Evolutionary conservation across 2,113 vertebrate genomes (phyloP), one percentile per base, ranked within the genome.

Genomic region (Sinocyclocheilus anophthalmus): DNA sequence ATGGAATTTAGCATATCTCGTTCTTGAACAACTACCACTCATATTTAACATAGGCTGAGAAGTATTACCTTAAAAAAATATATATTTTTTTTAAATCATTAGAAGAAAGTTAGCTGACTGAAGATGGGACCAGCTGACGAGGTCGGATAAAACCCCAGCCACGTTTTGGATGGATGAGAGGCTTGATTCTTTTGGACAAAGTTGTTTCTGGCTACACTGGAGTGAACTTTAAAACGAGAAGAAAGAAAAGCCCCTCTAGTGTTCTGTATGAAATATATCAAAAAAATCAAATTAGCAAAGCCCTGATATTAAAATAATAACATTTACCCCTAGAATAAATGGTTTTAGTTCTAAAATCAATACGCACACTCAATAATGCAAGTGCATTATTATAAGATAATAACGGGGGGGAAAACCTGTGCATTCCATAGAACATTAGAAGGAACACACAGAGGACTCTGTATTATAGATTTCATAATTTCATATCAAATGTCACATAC

Each of bases 221-320:
- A 37, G 75, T 83, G 67, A 88, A 88, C 70, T 83, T 78, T 86
- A 84, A 67, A 84, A 84, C n/a, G 88, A 81, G 37, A 89, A 81
- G 83, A 48, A 63, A 87, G 85, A 73, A 55, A 85, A 89, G 89
- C 86, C 93, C 93, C 93, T 91, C 87, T 85, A 91, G 94, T 91
- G 90, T 84, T 86, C 88, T 84, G 86, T 87, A 84, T 90, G 92
- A 91, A 90, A 92, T 91, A 86, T 90, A 94, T 90, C 90, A 87
- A 89, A 90, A 91, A 90, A 93, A 95, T 95, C 93, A 93, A 95
- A 95, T 95, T 94, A 95, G 93, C 92, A 92, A 91, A 90, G 90
- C 91, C 70, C 90, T 88, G 91, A 93, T 94, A 95, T 95, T 95
- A 94, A 94, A 95, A 95, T 94, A 94, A 95, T 94, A 95, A 94